Conservation (phyloP, 2,797 vertebrate species). For the Garrulus glandarius region DNA sequence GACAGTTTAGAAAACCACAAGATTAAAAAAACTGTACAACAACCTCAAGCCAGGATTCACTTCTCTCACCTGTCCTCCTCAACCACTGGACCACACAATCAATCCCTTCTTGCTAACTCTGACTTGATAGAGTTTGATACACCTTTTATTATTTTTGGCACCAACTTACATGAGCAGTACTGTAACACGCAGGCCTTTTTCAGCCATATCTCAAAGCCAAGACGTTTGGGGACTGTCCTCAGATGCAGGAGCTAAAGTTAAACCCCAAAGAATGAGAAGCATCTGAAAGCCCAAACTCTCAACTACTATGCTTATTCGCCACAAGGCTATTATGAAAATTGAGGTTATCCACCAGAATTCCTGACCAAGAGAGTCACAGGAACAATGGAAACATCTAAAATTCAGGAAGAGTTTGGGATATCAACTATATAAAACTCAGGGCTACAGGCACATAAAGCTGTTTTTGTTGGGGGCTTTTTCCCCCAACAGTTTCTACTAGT, state of each 20-base stretch:
- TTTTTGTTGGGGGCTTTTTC: rapidly evolving
- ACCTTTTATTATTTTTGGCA: neutral
- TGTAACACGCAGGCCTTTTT: neutral
- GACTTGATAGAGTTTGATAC: neutral
- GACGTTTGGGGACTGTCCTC: neutral
- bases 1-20: neutral
- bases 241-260: neutral
- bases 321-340: neutral
- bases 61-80: neutral
- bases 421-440: neutral
- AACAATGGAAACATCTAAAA: neutral
- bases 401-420: neutral
- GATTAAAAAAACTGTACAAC: neutral
- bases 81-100: neutral
- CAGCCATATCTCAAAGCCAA: neutral
- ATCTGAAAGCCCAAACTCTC: neutral
- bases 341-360: neutral
- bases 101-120: neutral
- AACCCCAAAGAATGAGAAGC: neutral
- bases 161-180: neutral
- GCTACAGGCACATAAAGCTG: neutral
- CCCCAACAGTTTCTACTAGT: neutral
- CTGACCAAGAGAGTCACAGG: neutral
- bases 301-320: neutral
- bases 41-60: neutral